A percentile compares a stretch with the other conserved stretches of the same genome.
These are phyloP conservation scores for Euplagia quadripunctaria DNA, from an alignment of 2,888 invertebrate species.

Conservation along the genomic window DNA sequence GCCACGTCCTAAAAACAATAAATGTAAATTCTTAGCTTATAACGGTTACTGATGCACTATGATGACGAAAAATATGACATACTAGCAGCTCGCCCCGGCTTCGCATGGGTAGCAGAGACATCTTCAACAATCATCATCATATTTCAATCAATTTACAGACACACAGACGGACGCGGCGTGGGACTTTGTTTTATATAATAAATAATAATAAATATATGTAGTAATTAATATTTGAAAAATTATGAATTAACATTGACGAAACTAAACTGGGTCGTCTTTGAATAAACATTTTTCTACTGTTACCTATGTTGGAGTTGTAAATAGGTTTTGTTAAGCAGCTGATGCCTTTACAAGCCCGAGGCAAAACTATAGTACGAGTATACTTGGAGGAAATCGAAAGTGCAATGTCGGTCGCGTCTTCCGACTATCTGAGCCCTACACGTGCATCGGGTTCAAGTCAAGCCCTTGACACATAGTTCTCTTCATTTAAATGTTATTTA, in stretches of 20 bases:
- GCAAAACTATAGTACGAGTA: slow-evolving; percentile 28
- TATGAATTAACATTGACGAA: slow-evolving; percentile 22
- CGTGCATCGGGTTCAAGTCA: slow-evolving; percentile 50
- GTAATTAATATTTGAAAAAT: background rate
- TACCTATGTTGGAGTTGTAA: slow-evolving; percentile 42
- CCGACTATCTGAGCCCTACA: slow-evolving; percentile 54
- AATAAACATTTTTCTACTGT: slow-evolving; percentile 35
- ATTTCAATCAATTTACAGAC: too few species aligned
- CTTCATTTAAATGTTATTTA: background rate
- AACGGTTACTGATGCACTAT: too few species aligned
- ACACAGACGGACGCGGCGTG: too few species aligned
- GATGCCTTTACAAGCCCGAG: slow-evolving; percentile 43
- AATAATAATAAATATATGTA: too few species aligned
- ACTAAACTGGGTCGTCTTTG: slow-evolving; percentile 42
- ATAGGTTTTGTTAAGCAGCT: slow-evolving; percentile 44
- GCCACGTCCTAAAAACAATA: background rate
- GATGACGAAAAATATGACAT: too few species aligned
- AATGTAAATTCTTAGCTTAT: too few species aligned
- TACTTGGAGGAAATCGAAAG: slow-evolving; percentile 71
- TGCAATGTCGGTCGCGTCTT: slow-evolving; percentile 61
- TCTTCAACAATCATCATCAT: too few species aligned
- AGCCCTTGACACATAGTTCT: slow-evolving; percentile 35
- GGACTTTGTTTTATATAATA: too few species aligned
- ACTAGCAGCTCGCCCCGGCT: too few species aligned
- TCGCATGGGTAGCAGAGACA: too few species aligned